Conservation (phyloP, 2,113 vertebrate species). For the Piaya cayana region DNA sequence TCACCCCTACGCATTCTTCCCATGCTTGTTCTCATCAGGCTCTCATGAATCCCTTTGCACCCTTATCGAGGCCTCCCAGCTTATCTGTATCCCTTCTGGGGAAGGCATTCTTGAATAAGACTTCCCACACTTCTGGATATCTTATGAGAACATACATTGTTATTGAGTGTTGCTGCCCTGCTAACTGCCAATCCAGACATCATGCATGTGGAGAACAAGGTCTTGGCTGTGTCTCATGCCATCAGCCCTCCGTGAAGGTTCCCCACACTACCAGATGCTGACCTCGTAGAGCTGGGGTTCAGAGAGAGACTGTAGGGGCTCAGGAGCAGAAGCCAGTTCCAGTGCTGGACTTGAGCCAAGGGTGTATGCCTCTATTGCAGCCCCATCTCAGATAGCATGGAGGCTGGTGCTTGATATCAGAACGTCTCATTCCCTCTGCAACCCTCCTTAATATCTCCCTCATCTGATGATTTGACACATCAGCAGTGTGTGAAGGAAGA, state of each 20-base stretch:
- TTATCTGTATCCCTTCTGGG: too few relatives aligned
- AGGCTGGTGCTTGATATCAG: not conserved
- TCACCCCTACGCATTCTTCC: too few relatives aligned
- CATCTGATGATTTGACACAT: not conserved
- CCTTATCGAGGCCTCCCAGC: too few relatives aligned
- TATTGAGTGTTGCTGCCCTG: not conserved
- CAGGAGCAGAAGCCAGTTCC: not conserved
- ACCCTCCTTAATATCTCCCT: not conserved
- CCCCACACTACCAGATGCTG: not conserved
- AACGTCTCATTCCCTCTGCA: not conserved
- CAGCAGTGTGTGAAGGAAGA: not conserved
- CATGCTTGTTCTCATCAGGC: too few relatives aligned
- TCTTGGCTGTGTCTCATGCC: accelerated
- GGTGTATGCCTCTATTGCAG: not conserved
- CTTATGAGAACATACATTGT: not conserved
- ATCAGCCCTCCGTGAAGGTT: not conserved
- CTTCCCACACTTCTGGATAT: too few relatives aligned
- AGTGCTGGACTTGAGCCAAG: not conserved
- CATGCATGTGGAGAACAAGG: accelerated
- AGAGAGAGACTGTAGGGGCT: too few relatives aligned
- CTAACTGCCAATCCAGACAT: not conserved
- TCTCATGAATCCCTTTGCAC: too few relatives aligned
- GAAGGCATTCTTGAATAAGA: too few relatives aligned
- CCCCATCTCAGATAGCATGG: accelerated
- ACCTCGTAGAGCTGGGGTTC: not conserved